Percentiles rank a stretch among this genome's conserved stretches.
Conservation (phyloP, 2,113 vertebrate genomes). For the Oenanthe melanoleuca region DNA sequence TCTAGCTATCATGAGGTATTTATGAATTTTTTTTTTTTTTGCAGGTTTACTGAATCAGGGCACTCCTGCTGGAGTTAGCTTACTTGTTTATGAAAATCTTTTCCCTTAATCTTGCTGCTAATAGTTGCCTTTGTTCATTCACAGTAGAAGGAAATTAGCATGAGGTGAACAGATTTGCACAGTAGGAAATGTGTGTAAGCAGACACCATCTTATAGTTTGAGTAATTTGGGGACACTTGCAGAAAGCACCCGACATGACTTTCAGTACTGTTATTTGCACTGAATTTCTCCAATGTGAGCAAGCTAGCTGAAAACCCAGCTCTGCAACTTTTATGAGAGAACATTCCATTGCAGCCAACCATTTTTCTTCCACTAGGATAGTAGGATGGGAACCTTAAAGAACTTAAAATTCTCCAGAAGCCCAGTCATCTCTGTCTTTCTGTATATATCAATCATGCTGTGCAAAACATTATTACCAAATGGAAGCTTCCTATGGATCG, state of each 20-base stretch:
- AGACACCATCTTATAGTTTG: background rate
- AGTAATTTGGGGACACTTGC: background rate
- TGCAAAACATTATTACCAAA: background rate
- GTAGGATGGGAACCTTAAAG: background rate
- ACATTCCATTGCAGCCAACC: background rate
- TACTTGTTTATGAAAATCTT: background rate
- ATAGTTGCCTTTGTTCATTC: background rate
- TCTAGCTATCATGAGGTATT: background rate
- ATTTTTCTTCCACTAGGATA: background rate
- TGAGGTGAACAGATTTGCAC: constrained; percentile 12
- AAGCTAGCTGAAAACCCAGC: background rate
- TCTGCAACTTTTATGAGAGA: background rate
- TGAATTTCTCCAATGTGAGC: background rate
- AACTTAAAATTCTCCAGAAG: background rate
- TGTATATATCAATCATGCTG: background rate
- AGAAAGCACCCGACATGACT: background rate
- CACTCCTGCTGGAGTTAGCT: background rate
- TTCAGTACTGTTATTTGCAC: background rate
- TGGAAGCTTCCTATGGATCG: background rate
- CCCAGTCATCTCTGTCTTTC: background rate
- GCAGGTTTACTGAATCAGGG: background rate
- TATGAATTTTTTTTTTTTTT: background rate
- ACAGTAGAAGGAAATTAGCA: background rate
- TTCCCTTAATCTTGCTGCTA: background rate
- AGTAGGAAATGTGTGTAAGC: background rate